These are phyloP conservation scores for Leuctra nigra DNA, from an alignment of 2,888 invertebrate species.

Conservation along the genomic window DNA sequence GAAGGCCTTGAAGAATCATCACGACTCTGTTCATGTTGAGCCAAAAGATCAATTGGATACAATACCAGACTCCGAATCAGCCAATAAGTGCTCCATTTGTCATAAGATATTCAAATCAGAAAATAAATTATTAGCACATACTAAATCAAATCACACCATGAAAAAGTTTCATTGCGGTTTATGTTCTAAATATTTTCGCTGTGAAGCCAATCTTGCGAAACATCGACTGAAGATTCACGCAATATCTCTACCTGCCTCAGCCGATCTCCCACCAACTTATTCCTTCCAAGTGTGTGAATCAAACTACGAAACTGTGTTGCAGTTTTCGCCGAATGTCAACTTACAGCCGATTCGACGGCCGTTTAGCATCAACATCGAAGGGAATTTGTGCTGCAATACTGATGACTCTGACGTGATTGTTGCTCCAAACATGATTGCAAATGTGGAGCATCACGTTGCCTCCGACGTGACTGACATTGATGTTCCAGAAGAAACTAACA, in stretches of 20 bases:
- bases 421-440: too few species aligned
- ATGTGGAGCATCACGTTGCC: too few species aligned
- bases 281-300: constrained; percentile 20
- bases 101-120: constrained; percentile 18
- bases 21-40: too few species aligned
- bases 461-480: too few species aligned
- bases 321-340: too few species aligned
- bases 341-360: constrained; percentile 4
- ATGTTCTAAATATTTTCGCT: constrained; percentile 21
- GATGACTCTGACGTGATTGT: too few species aligned
- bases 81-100: constrained; percentile 18
- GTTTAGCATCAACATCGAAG: constrained; percentile 23
- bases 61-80: neutral
- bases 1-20: neutral
- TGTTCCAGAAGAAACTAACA: too few species aligned
- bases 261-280: constrained; percentile 18
- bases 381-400: constrained; percentile 22
- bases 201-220: constrained; percentile 21
- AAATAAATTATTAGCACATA: constrained; percentile 11
- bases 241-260: neutral
- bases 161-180: constrained; percentile 21
- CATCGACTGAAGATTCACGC: constrained; percentile 19
- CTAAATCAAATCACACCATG: constrained; percentile 10
- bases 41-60: too few species aligned
- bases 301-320: neutral